These are phyloP conservation scores for Gallinago undulata DNA, from an alignment of 2,113 vertebrate species.

Conservation along the genomic window DNA sequence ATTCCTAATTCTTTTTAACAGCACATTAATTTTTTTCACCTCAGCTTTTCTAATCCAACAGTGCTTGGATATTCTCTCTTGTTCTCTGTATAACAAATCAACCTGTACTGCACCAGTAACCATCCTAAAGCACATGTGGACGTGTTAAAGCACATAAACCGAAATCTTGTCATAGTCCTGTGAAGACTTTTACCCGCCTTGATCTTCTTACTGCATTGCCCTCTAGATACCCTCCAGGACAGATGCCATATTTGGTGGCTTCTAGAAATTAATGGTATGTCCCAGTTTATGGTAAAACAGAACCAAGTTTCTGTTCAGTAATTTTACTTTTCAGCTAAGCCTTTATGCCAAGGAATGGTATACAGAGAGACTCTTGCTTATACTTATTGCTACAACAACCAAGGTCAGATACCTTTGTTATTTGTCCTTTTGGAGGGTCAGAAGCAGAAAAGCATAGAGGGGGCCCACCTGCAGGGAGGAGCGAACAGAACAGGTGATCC, in stretches of 20 bases:
- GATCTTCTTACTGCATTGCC: background rate
- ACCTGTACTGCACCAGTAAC: background rate
- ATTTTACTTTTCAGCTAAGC: background rate
- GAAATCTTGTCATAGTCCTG: background rate
- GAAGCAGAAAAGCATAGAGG: background rate
- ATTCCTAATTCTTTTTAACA: background rate
- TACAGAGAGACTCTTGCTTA: background rate
- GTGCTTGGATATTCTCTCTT: background rate
- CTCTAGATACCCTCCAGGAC: background rate
- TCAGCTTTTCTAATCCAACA: background rate
- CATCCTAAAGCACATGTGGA: background rate
- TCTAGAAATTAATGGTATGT: background rate
- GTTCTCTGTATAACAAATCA: background rate
- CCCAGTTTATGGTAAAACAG: background rate
- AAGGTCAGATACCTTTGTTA: background rate
- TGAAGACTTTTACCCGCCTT: background rate
- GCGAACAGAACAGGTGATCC: background rate
- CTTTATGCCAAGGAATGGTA: background rate
- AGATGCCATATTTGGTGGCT: background rate
- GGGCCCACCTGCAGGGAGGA: background rate
- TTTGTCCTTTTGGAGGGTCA: background rate
- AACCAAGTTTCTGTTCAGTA: background rate
- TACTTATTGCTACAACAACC: background rate
- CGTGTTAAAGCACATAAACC: background rate
- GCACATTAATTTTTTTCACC: background rate